Conservation (phyloP, 35 echinoderm and acorn worm species). For the Heliocidaris tuberculata region DNA sequence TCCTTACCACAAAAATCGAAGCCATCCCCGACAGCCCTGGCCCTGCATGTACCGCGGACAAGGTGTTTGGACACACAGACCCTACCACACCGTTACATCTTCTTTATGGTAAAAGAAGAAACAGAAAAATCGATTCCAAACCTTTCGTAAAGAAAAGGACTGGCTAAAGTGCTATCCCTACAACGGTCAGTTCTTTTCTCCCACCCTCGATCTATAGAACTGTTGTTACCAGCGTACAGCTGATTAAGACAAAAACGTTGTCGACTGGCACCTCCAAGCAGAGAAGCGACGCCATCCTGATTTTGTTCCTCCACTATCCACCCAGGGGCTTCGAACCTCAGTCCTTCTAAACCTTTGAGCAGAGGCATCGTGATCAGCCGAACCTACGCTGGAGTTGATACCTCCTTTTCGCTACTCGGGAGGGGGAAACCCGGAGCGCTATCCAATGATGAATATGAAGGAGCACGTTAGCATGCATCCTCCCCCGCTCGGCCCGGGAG, state of each 20-base stretch:
- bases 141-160: not conserved
- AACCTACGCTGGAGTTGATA: slow-evolving; percentile 59
- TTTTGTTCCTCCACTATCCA: not conserved
- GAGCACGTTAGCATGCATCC: slow-evolving; percentile 82
- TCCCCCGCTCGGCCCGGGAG: slow-evolving; percentile 47
- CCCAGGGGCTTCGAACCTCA: not conserved
- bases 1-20: not conserved
- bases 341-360: not conserved
- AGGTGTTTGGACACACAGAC: slow-evolving; percentile 5
- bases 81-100: not conserved
- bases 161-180: not conserved
- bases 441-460: slow-evolving; percentile 69
- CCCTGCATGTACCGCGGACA: not conserved
- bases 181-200: not conserved
- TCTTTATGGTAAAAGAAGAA: not conserved
- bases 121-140: slow-evolving; percentile 8
- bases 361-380: not conserved
- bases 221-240: not conserved
- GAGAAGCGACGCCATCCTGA: not conserved
- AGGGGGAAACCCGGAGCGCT: slow-evolving; percentile 14
- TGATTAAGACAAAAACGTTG: not conserved
- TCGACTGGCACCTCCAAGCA: not conserved
- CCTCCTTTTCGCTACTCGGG: slow-evolving; percentile 37
- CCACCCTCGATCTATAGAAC: not conserved
- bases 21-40: not conserved